Base-by-base conservation (phyloP, 2,888 invertebrate species). In the Torymus texanus region DNA sequence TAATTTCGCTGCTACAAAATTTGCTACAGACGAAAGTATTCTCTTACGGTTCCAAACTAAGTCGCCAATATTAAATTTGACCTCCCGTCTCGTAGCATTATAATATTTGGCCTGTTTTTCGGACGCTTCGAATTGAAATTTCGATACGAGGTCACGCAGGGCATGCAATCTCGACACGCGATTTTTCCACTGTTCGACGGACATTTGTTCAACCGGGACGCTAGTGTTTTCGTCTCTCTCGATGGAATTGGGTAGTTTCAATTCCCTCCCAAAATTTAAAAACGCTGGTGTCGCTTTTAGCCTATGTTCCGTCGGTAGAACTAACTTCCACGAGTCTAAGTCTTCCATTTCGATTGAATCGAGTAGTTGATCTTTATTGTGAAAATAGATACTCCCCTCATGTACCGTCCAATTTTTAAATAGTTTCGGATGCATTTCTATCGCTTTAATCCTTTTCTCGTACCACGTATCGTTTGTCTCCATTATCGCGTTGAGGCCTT, bases 211-310 rank as follows among this genome's bases (percentile, higher is more conserved):
- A 2, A 18, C 11, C 0, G 29, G 55, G 0, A 14, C 11, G 12
- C 2, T 11, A 14, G 18, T 5, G 0, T 63, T 56, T 13, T 56
- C n/a, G 1, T 63, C 21, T 21, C 21, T 21, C 21, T 21, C 21
- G 21, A 21, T 21, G 21, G 21, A 2, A 21, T 21, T 21, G 53
- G 1, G 16, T 18, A 13, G 56, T 56, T 41, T 63, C 50, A 0
- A 18, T n/a, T 71, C 72, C 18, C 80, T 5, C 12, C 81, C 78
- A 11, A 80, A 71, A 55, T 82, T 82, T 1, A 75, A 14, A 29
- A 76, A 80, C 0, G 80, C 81, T 0, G 74, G 74, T 2, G 71
- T 5, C 14, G n/a, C n/a, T n/a, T n/a, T n/a, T n/a, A n/a, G n/a
- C n/a, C n/a, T n/a, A n/a, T n/a, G n/a, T n/a, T n/a, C n/a, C n/a